Percentiles rank a stretch among this genome's conserved stretches.
These are phyloP conservation scores for Chymomyza costata DNA, from an alignment of 1,140 invertebrate species.

Conservation along the genomic window DNA sequence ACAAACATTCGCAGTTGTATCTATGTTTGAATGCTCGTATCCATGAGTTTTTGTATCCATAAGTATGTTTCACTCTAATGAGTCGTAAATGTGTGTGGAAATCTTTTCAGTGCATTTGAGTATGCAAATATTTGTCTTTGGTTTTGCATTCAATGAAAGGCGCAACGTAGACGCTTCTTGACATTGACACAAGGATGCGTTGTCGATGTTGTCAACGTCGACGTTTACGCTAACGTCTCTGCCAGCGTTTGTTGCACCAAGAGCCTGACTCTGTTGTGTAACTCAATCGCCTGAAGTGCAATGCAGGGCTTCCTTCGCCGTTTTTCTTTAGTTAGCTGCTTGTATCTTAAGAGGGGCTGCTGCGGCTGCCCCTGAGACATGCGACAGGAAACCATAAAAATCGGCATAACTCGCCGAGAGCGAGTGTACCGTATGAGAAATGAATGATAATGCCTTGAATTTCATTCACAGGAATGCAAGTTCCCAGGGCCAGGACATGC, in stretches of 20 bases:
- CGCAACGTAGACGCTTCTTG: slow-evolving; percentile 13
- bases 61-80: no score
- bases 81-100: slow-evolving; percentile 11
- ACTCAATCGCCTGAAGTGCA: slow-evolving; percentile 43
- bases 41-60: no score
- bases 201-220: neutral
- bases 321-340: slow-evolving; percentile 24
- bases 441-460: slow-evolving; percentile 66
- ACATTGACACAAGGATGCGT: slow-evolving; percentile 43
- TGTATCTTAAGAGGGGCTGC: slow-evolving; percentile 37
- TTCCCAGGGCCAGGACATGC: slow-evolving; percentile 47
- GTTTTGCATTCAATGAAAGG: slow-evolving; percentile 1
- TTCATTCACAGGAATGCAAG: slow-evolving; percentile 61
- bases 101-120: slow-evolving; percentile 13
- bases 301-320: slow-evolving; percentile 45
- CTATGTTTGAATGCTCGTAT: neutral
- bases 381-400: slow-evolving; percentile 70
- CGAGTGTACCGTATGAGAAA: slow-evolving; percentile 44
- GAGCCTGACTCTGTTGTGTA: slow-evolving; percentile 26
- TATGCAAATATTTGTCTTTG: slow-evolving; percentile 43
- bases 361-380: neutral
- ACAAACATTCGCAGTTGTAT: neutral
- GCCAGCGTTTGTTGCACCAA: neutral
- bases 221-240: neutral
- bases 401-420: slow-evolving; percentile 36